These are phyloP conservation scores for Aradophagus sp. DNA, from an alignment of 1,140 invertebrate species.

Conservation along the genomic window DNA sequence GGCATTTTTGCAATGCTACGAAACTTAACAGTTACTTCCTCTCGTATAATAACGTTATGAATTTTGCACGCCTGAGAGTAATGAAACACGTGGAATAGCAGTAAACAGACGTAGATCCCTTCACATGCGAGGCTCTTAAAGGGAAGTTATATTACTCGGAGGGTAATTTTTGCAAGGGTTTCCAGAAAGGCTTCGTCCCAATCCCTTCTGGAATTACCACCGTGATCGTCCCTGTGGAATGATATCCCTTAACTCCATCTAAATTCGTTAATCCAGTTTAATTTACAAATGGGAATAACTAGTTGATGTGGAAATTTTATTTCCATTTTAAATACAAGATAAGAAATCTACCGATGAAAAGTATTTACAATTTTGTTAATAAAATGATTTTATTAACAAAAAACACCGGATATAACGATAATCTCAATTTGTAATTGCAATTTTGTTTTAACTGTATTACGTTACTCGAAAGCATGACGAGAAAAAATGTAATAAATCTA, in stretches of 20 bases:
- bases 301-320: constrained; percentile 5
- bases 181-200: constrained; percentile 43
- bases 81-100: constrained; percentile 29
- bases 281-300: constrained; percentile 11
- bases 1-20: constrained; percentile 8
- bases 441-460: no score
- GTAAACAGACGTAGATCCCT: constrained; percentile 44
- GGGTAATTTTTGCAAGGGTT: constrained; percentile 44
- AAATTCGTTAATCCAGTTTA: constrained; percentile 37
- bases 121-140: constrained; percentile 22
- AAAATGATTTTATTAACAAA: no score
- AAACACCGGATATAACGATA: no score
- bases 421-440: no score
- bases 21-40: constrained; percentile 25
- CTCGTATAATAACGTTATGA: constrained; percentile 26
- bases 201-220: constrained; percentile 42
- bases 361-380: no score
- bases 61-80: constrained; percentile 34
- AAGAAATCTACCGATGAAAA: no score
- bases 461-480: no score
- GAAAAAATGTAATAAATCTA: no score
- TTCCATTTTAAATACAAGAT: constrained; percentile 1
- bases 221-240: constrained; percentile 31
- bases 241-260: constrained; percentile 27
- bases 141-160: constrained; percentile 6